A percentile compares a stretch with the other conserved stretches of the same genome.
phyloP scores from a whole-genome alignment of 2,113 vertebrate species.

The Vidua chalybeata region DNA sequence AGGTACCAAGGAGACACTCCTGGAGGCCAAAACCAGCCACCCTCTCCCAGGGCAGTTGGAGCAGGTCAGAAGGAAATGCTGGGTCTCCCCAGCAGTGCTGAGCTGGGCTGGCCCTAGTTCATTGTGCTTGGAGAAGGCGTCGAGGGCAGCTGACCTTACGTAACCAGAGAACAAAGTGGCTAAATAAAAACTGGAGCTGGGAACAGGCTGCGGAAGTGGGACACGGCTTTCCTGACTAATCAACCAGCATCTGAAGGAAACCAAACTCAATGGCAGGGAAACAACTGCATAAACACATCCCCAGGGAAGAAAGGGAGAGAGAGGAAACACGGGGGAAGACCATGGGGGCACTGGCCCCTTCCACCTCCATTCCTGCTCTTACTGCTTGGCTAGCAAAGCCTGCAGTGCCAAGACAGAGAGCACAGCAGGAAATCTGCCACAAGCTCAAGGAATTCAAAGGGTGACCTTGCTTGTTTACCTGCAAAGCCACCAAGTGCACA shows the following conservation, averaged over 20 bases:
- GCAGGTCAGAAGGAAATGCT: rapidly evolving
- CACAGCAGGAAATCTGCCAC: background rate
- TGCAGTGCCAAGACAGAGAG: rapidly evolving
- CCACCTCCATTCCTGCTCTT: background rate
- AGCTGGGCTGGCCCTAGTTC: background rate
- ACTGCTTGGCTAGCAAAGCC: background rate
- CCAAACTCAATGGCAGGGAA: constrained; percentile 35
- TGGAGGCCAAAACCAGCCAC: background rate
- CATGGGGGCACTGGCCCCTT: background rate
- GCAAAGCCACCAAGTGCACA: background rate
- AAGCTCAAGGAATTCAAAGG: background rate
- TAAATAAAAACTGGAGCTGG: constrained; percentile 59
- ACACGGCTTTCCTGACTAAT: constrained; percentile 33
- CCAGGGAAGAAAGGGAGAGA: constrained; percentile 11
- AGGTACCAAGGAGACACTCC: background rate
- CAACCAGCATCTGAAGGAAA: constrained; percentile 58
- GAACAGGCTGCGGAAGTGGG: constrained; percentile 40
- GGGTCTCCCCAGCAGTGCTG: background rate
- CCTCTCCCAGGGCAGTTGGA: rapidly evolving
- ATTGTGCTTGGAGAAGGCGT: constrained; percentile 7
- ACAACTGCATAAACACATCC: constrained; percentile 58
- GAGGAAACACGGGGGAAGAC: constrained; percentile 11
- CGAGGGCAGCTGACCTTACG: constrained; percentile 36
- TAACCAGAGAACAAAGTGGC: constrained; percentile 25
- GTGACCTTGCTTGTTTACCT: background rate